Evolutionary conservation across 1,140 invertebrate genomes (phyloP).

Genomic region (Saccostrea cuccullata): DNA sequence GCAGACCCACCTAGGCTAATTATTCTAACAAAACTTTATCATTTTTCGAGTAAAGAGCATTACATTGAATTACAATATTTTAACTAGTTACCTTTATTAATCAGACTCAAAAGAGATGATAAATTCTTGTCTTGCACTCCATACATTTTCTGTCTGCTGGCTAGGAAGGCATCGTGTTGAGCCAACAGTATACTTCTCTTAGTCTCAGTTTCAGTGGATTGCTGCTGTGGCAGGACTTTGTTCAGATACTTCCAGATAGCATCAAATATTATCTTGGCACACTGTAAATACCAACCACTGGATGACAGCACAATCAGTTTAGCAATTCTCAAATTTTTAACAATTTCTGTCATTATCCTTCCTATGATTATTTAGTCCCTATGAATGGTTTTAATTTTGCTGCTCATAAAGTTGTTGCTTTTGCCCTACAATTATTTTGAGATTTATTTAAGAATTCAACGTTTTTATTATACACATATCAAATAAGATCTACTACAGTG

Average conservation of each 20-base stretch:
- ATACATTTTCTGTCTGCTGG: constrained; percentile 60
- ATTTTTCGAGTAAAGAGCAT: no score
- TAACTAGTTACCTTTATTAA: constrained; percentile 47
- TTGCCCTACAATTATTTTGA: no score
- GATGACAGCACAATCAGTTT: neutral
- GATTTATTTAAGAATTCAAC: no score
- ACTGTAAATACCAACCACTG: constrained; percentile 60
- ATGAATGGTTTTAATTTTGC: no score
- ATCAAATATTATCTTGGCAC: constrained; percentile 72
- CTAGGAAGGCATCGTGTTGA: constrained; percentile 67
- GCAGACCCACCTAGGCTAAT: no score
- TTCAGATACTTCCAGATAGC: constrained; percentile 67
- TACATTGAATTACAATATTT: no score
- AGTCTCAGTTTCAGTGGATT: constrained; percentile 19
- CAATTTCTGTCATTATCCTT: no score
- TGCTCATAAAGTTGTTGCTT: no score
- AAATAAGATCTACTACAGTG: no score
- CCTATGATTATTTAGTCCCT: no score
- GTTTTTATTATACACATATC: no score
- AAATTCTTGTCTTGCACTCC: constrained; percentile 55
- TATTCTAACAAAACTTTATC: no score
- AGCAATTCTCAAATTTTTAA: neutral
- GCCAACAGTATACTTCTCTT: constrained; percentile 43
- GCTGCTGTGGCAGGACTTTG: constrained; percentile 60
- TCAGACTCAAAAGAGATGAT: constrained; percentile 40